Conservation (phyloP, 2,888 invertebrate genomes). For the Tanytarsus gracilentus region DNA sequence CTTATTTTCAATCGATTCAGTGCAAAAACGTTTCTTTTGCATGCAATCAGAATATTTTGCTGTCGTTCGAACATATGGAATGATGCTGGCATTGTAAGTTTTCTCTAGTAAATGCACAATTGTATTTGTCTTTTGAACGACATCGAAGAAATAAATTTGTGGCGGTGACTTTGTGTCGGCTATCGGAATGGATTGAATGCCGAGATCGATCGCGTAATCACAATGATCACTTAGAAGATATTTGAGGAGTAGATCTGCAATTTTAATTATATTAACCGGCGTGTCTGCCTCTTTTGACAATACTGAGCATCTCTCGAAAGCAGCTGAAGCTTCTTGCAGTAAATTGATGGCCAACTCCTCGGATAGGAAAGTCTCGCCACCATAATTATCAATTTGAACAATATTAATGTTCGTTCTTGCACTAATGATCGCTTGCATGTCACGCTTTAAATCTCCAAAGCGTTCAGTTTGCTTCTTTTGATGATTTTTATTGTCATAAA, state of each 20-base stretch:
- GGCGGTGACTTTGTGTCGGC: slow-evolving; percentile 79
- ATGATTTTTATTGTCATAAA: slow-evolving; percentile 89
- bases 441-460: slow-evolving; percentile 85
- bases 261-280: slow-evolving; percentile 64
- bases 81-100: slow-evolving; percentile 78
- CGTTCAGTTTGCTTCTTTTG: slow-evolving; percentile 88
- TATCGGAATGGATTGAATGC: slow-evolving; percentile 78
- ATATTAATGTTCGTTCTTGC: slow-evolving; percentile 87
- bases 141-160: slow-evolving; percentile 86
- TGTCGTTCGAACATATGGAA: slow-evolving; percentile 82
- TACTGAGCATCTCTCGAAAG: slow-evolving; percentile 78
- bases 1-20: slow-evolving; percentile 85
- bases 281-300: slow-evolving; percentile 71
- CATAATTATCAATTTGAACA: slow-evolving; percentile 90
- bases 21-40: slow-evolving; percentile 71
- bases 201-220: slow-evolving; percentile 92
- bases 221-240: slow-evolving; percentile 85
- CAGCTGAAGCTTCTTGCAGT: slow-evolving; percentile 80
- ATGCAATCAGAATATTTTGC: slow-evolving; percentile 82
- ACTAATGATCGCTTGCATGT: slow-evolving; percentile 87
- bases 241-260: slow-evolving; percentile 77
- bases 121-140: slow-evolving; percentile 85
- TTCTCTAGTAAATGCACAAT: slow-evolving; percentile 90
- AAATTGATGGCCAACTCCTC: slow-evolving; percentile 88
- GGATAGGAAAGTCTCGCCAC: slow-evolving; percentile 93